These are phyloP conservation scores for Anadara kagoshimensis DNA, from an alignment of 1,140 invertebrate species.

Conservation along the genomic window DNA sequence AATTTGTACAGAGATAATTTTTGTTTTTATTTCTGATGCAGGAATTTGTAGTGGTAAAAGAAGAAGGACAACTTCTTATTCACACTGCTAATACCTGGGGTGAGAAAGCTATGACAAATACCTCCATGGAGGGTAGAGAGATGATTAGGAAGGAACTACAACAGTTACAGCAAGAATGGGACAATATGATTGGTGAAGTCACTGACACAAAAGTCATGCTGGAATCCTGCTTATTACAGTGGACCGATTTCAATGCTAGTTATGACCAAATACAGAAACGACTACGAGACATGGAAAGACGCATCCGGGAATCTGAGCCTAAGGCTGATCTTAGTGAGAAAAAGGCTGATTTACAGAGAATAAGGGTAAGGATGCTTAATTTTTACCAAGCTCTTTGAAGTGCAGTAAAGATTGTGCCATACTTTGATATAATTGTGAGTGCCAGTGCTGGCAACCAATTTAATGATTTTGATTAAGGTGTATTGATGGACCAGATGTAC, in stretches of 20 bases:
- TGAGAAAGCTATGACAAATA: conserved; percentile 94
- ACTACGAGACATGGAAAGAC: conserved; percentile 95
- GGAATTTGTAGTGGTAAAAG: conserved; percentile 81
- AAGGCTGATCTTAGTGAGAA: conserved; percentile 91
- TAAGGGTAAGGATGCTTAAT: conserved; percentile 77
- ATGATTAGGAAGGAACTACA: conserved; percentile 89
- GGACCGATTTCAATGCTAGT: conserved; percentile 84
- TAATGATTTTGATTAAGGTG: no score
- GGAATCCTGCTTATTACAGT: conserved; percentile 85
- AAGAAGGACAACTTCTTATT: conserved; percentile 92
- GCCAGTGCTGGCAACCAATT: no score
- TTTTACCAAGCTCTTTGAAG: no score
- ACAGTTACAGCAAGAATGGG: conserved; percentile 92
- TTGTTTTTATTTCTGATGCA: conserved; percentile 76
- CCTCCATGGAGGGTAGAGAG: conserved; percentile 89
- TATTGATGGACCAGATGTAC: no score
- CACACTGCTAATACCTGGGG: conserved; percentile 93
- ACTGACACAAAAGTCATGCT: conserved; percentile 93
- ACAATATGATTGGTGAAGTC: conserved; percentile 84
- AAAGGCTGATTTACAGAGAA: conserved; percentile 91
- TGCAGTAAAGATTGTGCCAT: no score
- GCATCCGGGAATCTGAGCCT: conserved; percentile 61
- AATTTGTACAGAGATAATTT: neutral
- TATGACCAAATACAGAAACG: conserved; percentile 93
- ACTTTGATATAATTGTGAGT: no score